Conservation (phyloP, 1,140 invertebrate genomes). For the Parapsyche elsis region DNA sequence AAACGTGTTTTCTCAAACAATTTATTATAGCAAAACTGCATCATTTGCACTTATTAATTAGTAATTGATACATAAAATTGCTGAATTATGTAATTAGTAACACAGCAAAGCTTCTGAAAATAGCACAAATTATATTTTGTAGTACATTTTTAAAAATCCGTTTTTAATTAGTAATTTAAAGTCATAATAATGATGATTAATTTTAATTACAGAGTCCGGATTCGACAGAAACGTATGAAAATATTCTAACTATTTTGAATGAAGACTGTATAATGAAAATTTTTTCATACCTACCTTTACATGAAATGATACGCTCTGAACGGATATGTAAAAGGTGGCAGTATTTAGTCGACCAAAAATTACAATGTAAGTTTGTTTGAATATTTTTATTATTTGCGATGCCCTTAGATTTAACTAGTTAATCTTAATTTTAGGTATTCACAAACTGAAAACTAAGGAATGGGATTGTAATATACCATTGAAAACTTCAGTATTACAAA, state of each 20-base stretch:
- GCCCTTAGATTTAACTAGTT: background rate
- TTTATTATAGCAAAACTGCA: too few relatives aligned
- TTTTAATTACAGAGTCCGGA: constrained; percentile 14
- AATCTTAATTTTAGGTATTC: constrained; percentile 57
- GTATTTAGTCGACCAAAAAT: constrained; percentile 38
- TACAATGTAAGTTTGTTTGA: constrained; percentile 39
- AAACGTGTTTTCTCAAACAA: too few relatives aligned
- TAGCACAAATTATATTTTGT: too few relatives aligned
- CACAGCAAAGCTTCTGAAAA: too few relatives aligned
- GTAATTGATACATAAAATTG: too few relatives aligned
- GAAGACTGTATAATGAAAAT: constrained; percentile 52
- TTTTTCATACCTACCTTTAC: constrained; percentile 46
- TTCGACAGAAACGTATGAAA: constrained; percentile 6
- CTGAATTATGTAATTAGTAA: too few relatives aligned
- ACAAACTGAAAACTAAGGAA: constrained; percentile 63
- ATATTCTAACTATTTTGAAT: constrained; percentile 49
- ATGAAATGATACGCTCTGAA: constrained; percentile 48
- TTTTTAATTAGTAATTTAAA: too few relatives aligned
- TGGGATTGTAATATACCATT: constrained; percentile 60
- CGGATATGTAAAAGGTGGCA: constrained; percentile 51
- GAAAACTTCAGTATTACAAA: constrained; percentile 64
- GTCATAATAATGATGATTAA: too few relatives aligned
- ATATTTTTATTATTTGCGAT: background rate
- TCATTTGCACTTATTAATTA: too few relatives aligned
- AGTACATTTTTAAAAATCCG: too few relatives aligned